These are phyloP conservation scores for Grallaria varia DNA, from an alignment of 2,113 vertebrate genomes.

Conservation along the genomic window DNA sequence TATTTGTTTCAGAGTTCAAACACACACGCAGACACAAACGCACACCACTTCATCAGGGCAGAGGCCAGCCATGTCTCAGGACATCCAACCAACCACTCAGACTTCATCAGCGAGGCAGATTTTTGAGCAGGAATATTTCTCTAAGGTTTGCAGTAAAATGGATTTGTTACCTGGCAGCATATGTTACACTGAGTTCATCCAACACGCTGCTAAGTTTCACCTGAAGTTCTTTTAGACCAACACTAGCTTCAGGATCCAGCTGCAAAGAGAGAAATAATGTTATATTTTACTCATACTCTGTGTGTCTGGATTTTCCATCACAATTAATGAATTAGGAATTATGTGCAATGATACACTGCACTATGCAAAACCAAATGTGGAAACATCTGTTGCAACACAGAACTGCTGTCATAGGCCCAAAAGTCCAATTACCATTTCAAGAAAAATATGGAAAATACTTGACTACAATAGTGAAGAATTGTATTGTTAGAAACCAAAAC, in stretches of 20 bases:
- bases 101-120: fast-evolving
- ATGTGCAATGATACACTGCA: not conserved
- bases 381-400: not conserved
- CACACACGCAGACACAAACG: not conserved
- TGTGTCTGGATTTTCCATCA: not conserved
- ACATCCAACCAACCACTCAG: not conserved
- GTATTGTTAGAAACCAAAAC: not conserved
- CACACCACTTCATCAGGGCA: not conserved
- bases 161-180: constrained; percentile 85
- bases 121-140: not conserved
- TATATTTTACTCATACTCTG: not conserved
- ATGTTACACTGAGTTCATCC: constrained; percentile 89
- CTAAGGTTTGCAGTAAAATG: not conserved
- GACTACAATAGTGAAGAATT: not conserved
- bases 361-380: constrained; percentile 36
- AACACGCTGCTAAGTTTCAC: constrained; percentile 89
- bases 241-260: constrained; percentile 93
- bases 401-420: not conserved
- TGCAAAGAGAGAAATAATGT: constrained; percentile 69
- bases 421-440: not conserved
- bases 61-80: not conserved
- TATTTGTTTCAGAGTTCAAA: not conserved
- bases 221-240: constrained; percentile 92
- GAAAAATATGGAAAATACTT: not conserved
- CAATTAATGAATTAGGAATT: not conserved